phyloP scores from a whole-genome alignment of 1,140 invertebrate genomes.

The Linepithema humile region DNA sequence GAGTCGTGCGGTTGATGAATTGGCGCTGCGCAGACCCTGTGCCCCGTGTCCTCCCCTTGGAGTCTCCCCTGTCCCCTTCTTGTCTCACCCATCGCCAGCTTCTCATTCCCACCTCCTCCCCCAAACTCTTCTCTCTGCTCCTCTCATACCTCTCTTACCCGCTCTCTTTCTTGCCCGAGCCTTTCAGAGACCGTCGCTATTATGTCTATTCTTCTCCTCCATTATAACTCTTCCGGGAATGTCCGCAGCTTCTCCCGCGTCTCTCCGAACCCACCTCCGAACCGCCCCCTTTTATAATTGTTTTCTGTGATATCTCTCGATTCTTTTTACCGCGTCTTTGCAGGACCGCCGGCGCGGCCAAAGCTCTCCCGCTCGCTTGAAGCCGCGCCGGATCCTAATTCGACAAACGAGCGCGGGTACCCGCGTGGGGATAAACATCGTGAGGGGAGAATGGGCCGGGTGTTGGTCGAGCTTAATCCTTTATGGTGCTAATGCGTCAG shows the following conservation, averaged over 20 bases:
- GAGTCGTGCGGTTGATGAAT: constrained; percentile 77
- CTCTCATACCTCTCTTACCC: background rate
- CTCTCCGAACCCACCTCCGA: background rate
- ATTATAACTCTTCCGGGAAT: constrained; percentile 72
- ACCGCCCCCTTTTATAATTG: constrained; percentile 61
- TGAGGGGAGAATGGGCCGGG: background rate
- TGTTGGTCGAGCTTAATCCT: constrained; percentile 42
- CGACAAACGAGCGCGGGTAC: constrained; percentile 35
- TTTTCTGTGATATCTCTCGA: constrained; percentile 57
- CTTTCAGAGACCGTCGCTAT: constrained; percentile 58
- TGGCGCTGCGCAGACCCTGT: constrained; percentile 71
- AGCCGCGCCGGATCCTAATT: constrained; percentile 12
- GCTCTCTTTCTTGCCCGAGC: constrained; percentile 10
- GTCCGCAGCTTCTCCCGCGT: constrained; percentile 32
- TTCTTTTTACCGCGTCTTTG: constrained; percentile 35
- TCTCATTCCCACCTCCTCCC: constrained; percentile 52
- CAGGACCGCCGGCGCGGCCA: background rate
- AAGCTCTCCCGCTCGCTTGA: background rate
- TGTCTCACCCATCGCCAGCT: constrained; percentile 30
- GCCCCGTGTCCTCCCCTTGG: constrained; percentile 52
- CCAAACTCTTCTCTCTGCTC: constrained; percentile 33
- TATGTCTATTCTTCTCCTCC: constrained; percentile 71
- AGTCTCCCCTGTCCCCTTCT: constrained; percentile 34
- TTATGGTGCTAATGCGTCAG: constrained; percentile 25
- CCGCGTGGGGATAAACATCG: constrained; percentile 6